Evolutionary conservation across 2,113 vertebrate genomes (phyloP).

Genomic region (Scomber scombrus): DNA sequence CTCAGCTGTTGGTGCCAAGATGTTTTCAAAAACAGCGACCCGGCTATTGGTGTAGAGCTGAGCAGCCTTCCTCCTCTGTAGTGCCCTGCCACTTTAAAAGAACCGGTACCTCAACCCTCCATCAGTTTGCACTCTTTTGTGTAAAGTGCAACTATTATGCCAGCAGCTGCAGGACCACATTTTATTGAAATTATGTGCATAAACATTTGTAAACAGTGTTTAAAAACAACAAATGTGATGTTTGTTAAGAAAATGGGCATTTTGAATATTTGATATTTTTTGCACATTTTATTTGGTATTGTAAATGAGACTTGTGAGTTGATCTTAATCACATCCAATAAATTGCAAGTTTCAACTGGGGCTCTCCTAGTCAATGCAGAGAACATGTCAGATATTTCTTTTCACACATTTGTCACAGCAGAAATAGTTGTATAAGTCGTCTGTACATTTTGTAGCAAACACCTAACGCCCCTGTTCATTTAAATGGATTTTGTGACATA

Average conservation of each 20-base stretch:
- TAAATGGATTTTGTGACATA: background rate
- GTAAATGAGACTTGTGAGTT: slow-evolving; percentile 70
- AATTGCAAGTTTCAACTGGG: slow-evolving; percentile 40
- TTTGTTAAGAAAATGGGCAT: slow-evolving; percentile 71
- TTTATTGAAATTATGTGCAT: slow-evolving; percentile 65
- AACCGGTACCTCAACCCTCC: slow-evolving; percentile 72
- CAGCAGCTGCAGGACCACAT: slow-evolving; percentile 74
- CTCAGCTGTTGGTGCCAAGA: slow-evolving; percentile 53
- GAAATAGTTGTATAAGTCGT: background rate
- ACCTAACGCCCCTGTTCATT: background rate
- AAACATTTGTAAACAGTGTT: slow-evolving; percentile 76
- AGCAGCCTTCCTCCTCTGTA: slow-evolving; percentile 54
- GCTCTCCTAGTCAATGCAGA: slow-evolving; percentile 31
- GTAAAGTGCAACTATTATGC: slow-evolving; percentile 68
- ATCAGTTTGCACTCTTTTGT: slow-evolving; percentile 66
- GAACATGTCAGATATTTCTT: slow-evolving; percentile 3
- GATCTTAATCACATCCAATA: slow-evolving; percentile 46
- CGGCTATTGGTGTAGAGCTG: slow-evolving; percentile 40
- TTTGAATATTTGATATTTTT: slow-evolving; percentile 75
- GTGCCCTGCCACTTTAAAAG: slow-evolving; percentile 73
- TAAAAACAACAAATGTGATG: slow-evolving; percentile 62
- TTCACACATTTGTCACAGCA: slow-evolving; percentile 1
- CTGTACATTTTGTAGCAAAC: slow-evolving; percentile 23
- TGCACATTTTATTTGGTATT: slow-evolving; percentile 77
- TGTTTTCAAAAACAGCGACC: slow-evolving; percentile 25